Conservation (phyloP, 2,113 vertebrate species). For the Talpa occidentalis region DNA sequence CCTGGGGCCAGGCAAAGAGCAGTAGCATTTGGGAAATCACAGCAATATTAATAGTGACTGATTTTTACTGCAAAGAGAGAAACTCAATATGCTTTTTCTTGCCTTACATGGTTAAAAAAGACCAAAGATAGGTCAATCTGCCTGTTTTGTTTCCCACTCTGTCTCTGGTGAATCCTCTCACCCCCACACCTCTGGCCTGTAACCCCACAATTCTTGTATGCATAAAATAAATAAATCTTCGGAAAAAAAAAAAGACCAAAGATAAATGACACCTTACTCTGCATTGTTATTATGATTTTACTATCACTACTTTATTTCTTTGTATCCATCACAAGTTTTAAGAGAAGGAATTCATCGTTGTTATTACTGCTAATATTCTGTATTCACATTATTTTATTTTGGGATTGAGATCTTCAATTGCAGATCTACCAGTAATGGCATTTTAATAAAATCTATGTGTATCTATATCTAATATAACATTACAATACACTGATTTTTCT, state of each 20-base stretch:
- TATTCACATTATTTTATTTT: background rate
- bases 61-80: background rate
- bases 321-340: background rate
- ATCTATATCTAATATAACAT: background rate
- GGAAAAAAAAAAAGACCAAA: background rate
- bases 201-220: too few species aligned
- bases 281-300: background rate
- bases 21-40: background rate
- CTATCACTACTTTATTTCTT: background rate
- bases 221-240: too few species aligned
- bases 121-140: background rate
- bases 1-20: background rate
- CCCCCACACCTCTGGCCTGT: too few species aligned
- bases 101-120: background rate
- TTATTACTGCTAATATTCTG: background rate
- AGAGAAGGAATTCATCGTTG: background rate
- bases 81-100: background rate
- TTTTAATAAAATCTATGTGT: constrained; percentile 48
- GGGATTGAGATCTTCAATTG: background rate
- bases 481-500: constrained; percentile 32
- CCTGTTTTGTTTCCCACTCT: too few species aligned
- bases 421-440: background rate
- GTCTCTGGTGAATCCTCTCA: too few species aligned
- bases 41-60: background rate
- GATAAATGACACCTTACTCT: background rate